Percentiles rank a stretch among this genome's conserved stretches.
Evolutionary conservation across 2,888 invertebrate species (phyloP).

Genomic region (Aphidius colemani): DNA sequence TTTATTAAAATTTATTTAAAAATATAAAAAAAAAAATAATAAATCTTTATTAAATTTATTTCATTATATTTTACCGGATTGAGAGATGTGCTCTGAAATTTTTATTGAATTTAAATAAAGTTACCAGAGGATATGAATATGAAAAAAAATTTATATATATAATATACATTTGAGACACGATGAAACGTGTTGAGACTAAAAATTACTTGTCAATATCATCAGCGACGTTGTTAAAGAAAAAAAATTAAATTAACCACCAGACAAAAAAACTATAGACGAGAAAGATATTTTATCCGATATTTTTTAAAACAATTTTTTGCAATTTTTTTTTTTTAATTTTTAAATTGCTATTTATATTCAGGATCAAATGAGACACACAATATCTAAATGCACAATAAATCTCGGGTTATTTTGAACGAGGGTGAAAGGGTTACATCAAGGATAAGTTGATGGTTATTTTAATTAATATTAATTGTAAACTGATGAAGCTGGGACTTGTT

Average conservation of each 20-base stretch:
- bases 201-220: conserved; percentile 41
- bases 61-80: too few species aligned
- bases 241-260: neutral
- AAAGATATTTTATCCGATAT: neutral
- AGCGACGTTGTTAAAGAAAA: conserved; percentile 41
- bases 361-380: neutral
- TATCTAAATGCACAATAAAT: neutral
- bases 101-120: too few species aligned
- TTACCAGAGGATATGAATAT: too few species aligned
- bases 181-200: too few species aligned
- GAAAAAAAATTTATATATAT: too few species aligned
- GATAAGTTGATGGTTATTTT: conserved; percentile 44
- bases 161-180: too few species aligned
- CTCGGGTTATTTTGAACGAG: neutral
- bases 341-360: neutral
- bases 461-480: conserved; percentile 54
- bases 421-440: conserved; percentile 5
- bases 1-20: too few species aligned
- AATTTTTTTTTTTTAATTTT: too few species aligned
- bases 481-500: conserved; percentile 42
- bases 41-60: too few species aligned
- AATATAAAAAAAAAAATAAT: too few species aligned
- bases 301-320: neutral
- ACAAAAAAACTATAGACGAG: neutral
- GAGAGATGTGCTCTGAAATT: too few species aligned